These are phyloP conservation scores for Plebejus argus DNA, from an alignment of 2,888 invertebrate genomes.

Conservation along the genomic window DNA sequence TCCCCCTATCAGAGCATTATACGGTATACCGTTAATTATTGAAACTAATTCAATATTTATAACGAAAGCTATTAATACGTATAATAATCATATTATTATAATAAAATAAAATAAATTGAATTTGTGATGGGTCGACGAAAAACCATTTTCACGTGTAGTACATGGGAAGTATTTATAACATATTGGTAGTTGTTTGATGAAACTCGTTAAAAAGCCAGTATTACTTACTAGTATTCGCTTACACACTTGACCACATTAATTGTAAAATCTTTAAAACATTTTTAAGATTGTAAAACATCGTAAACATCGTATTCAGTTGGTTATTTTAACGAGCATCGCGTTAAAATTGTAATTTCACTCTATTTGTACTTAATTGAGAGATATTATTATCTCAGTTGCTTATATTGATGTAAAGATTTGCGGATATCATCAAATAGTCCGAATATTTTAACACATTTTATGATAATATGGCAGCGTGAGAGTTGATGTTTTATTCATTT, in stretches of 20 bases:
- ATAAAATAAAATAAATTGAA: conserved; percentile 4
- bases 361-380: neutral
- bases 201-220: neutral
- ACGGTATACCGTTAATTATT: conserved; percentile 4
- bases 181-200: neutral
- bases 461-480: neutral
- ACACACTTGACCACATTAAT: neutral
- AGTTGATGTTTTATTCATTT: neutral
- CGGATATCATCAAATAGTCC: neutral
- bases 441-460: conserved; percentile 3
- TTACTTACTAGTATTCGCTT: too few species aligned
- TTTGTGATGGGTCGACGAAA: neutral
- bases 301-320: neutral
- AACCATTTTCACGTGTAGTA: neutral
- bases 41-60: neutral
- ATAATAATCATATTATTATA: conserved; percentile 11
- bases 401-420: neutral
- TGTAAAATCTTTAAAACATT: too few species aligned
- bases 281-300: too few species aligned
- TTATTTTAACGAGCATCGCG: neutral
- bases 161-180: too few species aligned
- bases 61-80: conserved; percentile 11
- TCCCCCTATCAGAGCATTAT: neutral
- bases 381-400: neutral
- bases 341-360: neutral